Evolutionary conservation across 2,797 vertebrate species (phyloP).

Genomic region (Eupleurogrammus muticus): DNA sequence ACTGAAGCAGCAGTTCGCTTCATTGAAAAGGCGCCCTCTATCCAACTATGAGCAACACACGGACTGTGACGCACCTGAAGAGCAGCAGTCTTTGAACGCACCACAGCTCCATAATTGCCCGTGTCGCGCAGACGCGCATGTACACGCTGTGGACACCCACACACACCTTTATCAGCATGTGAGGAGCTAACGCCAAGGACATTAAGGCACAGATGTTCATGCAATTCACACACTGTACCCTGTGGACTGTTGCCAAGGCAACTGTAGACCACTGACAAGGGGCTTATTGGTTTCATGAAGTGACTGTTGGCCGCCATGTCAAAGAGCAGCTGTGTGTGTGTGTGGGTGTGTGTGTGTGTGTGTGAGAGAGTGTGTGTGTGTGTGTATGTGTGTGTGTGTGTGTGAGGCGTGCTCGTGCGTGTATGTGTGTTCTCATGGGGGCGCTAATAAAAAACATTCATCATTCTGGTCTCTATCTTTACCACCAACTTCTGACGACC

Average conservation of each 20-base stretch:
- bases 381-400: constrained; percentile 78
- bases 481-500: constrained; percentile 89
- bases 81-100: constrained; percentile 54
- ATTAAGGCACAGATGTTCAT: constrained; percentile 93
- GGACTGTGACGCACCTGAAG: constrained; percentile 4
- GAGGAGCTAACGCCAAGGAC: constrained; percentile 81
- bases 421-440: constrained; percentile 24
- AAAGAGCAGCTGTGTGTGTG: constrained; percentile 80
- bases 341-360: constrained; percentile 78
- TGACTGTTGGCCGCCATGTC: constrained; percentile 82
- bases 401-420: constrained; percentile 31
- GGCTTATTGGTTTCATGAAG: constrained; percentile 94
- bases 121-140: constrained; percentile 21
- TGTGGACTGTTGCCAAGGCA: constrained; percentile 94
- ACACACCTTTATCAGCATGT: constrained; percentile 53
- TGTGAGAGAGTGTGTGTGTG: constrained; percentile 78
- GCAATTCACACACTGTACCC: constrained; percentile 90
- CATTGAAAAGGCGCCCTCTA: constrained; percentile 3
- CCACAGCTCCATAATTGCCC: constrained; percentile 35
- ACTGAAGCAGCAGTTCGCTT: constrained; percentile 25
- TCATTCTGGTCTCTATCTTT: constrained; percentile 87
- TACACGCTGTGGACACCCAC: constrained; percentile 22
- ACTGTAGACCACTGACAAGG: constrained; percentile 90
- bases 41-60: not conserved
- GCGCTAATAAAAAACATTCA: constrained; percentile 80